Evolutionary conservation across 2,888 invertebrate species (phyloP), one percentile per base, ranked within the genome.

Genomic region (Drymonia ruficornis): DNA sequence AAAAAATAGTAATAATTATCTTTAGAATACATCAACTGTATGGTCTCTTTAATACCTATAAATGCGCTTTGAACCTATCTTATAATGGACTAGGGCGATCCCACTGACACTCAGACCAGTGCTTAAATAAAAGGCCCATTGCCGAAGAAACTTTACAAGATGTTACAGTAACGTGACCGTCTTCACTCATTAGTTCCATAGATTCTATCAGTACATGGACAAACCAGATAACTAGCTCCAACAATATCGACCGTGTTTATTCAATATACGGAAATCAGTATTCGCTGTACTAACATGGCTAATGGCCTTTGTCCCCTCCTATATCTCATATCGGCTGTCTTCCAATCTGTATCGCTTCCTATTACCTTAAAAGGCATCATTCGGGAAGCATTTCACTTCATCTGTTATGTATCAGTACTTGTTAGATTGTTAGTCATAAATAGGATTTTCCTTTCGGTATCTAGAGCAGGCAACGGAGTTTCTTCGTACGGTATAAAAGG

Each of bases 371-470:
- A 82, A 70, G 81, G 84, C 53, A 56, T 70, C 63, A 58, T 64
- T 72, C 65, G 61, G 78, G 75, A 80, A 80, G 72, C 81, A 78
- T 84, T 83, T 86, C 84, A 72, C 80, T 74, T 57, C 51, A 50
- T 59, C 53, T 64, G 63, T 66, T 63, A 66, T 59, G 66, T 62
- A 61, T 46, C 13, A 68, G n/a, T 28, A 29, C 66, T 74, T 65
- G 73, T 77, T 77, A 76, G 72, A 65, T 74, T 65, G 73, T 77
- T 77, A 76, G 72, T 71, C 60, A 70, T 61, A 66, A 67, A 63
- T 76, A 68, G 72, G 66, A 72, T 70, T 78, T 74, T 74, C 75
- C 68, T 67, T 64, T 63, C 55, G 47, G 50, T 16, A 40, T 43
- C 43, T 43, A 19, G 43, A 19, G 11, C 43, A 43, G 43, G 43